phyloP scores from a whole-genome alignment of 30 jellyfish, hydroid and myxozoan genomes.

The Aurelia sp. region DNA sequence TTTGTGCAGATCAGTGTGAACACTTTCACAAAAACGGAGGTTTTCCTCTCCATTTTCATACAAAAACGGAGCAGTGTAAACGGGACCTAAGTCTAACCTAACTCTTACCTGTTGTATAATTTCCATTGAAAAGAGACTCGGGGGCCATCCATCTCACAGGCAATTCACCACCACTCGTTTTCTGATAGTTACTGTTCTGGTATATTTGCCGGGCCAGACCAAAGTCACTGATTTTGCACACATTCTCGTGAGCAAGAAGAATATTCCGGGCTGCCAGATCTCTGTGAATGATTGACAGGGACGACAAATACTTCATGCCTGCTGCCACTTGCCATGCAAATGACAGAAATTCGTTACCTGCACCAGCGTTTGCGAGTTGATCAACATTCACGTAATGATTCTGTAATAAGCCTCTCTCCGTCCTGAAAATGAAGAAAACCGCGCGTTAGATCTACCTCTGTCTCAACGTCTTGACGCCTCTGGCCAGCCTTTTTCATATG shows the following conservation, averaged over 20 bases:
- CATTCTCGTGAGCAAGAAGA: constrained; percentile 83
- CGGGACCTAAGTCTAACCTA: background rate
- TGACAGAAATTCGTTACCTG: constrained; percentile 62
- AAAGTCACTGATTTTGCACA: constrained; percentile 82
- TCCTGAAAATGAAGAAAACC: constrained; percentile 5
- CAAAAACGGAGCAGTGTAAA: too few relatives aligned
- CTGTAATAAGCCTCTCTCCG: constrained; percentile 6
- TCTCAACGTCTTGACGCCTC: too few relatives aligned
- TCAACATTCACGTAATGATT: constrained; percentile 46
- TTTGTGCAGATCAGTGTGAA: too few relatives aligned
- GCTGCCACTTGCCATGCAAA: constrained; percentile 95
- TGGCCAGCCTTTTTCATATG: too few relatives aligned
- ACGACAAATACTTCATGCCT: constrained; percentile 93
- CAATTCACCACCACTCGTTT: constrained; percentile 78
- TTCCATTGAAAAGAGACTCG: constrained; percentile 80
- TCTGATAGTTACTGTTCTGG: constrained; percentile 65
- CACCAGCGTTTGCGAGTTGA: background rate
- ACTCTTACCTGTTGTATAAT: constrained; percentile 49
- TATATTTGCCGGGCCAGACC: constrained; percentile 85
- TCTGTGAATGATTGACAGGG: constrained; percentile 75
- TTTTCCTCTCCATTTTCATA: too few relatives aligned
- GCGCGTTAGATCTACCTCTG: too few relatives aligned
- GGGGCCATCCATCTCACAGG: constrained; percentile 94
- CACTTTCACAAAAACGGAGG: too few relatives aligned
- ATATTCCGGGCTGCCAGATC: constrained; percentile 91